phyloP scores from a whole-genome alignment of 2,888 invertebrate genomes.

The Macrosiphum euphorbiae region DNA sequence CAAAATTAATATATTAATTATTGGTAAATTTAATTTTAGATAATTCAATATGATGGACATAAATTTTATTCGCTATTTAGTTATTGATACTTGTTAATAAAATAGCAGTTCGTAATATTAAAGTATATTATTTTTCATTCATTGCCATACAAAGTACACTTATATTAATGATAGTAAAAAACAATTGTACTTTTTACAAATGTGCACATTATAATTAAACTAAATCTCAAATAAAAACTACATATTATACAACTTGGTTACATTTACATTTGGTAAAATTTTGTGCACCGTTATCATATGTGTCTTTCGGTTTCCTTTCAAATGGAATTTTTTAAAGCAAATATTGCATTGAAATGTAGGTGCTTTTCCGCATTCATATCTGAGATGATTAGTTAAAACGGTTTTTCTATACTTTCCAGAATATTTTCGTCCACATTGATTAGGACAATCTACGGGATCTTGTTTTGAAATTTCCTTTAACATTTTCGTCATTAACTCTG shows the following conservation, averaged over 20 bases:
- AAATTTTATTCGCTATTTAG: neutral
- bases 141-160: neutral
- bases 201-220: neutral
- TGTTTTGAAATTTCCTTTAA: constrained; percentile 33
- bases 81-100: neutral
- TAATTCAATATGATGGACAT: neutral
- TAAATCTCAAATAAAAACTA: neutral
- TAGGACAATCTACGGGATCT: constrained; percentile 61
- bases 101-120: neutral
- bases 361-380: constrained; percentile 71
- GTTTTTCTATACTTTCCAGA: constrained; percentile 71
- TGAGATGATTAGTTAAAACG: constrained; percentile 70
- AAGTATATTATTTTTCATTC: neutral
- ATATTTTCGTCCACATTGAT: constrained; percentile 63
- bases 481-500: constrained; percentile 20
- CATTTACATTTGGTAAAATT: constrained; percentile 17
- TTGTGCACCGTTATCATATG: constrained; percentile 69
- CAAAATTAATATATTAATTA: neutral
- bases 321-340: constrained; percentile 71
- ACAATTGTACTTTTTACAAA: neutral
- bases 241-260: neutral
- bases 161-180: neutral
- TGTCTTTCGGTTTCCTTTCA: constrained; percentile 72
- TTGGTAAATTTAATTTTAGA: neutral
- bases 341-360: constrained; percentile 70